Evolutionary conservation across 2,888 invertebrate genomes (phyloP).

Genomic region (Pyrrhia umbra): DNA sequence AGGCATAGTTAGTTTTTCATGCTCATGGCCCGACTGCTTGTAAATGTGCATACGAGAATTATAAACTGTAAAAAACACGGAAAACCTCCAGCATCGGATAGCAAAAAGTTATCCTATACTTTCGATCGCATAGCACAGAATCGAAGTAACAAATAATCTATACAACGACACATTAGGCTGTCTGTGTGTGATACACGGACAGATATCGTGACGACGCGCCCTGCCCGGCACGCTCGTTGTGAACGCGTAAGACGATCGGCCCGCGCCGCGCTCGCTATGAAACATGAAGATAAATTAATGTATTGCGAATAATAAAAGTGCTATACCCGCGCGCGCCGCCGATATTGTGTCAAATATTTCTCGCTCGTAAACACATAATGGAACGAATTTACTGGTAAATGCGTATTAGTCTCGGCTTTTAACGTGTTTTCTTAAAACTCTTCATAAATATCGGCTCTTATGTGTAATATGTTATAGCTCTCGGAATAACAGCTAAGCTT

Average conservation of each 20-base stretch:
- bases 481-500: neutral
- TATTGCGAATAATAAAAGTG: constrained; percentile 47
- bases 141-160: neutral
- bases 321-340: neutral
- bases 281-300: constrained; percentile 52
- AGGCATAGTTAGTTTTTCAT: no score
- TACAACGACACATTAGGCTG: neutral
- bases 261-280: constrained; percentile 15
- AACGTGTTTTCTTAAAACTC: constrained; percentile 45
- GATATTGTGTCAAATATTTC: constrained; percentile 33
- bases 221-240: no score
- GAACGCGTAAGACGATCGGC: neutral
- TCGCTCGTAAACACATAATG: constrained; percentile 38
- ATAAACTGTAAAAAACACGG: no score
- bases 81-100: no score
- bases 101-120: no score
- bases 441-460: constrained; percentile 29
- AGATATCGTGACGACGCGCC: no score
- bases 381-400: constrained; percentile 31
- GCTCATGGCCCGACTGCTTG: no score
- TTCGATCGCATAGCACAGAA: neutral
- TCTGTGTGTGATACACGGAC: neutral
- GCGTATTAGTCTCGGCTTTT: constrained; percentile 33
- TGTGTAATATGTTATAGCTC: constrained; percentile 9
- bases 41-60: no score